phyloP scores from a whole-genome alignment of 2,888 invertebrate genomes.

The Yponomeuta sedellus region DNA sequence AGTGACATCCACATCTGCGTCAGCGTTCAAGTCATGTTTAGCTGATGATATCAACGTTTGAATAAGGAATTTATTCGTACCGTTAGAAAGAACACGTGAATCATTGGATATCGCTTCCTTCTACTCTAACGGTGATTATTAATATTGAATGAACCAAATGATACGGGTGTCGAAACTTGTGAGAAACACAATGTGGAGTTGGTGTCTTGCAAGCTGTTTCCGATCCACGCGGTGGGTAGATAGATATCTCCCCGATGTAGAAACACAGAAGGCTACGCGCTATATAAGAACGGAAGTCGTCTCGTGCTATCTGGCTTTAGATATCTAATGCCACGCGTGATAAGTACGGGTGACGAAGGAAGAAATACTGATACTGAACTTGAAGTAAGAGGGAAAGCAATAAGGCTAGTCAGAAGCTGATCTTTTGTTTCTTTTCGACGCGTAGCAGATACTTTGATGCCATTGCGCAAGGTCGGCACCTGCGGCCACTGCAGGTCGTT shows the following conservation, averaged over 20 bases:
- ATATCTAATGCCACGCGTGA: no score
- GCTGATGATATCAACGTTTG: not conserved
- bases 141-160: not conserved
- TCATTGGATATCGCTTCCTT: not conserved
- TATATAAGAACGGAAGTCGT: no score
- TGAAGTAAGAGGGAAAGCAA: no score
- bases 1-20: not conserved
- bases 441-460: constrained; percentile 37
- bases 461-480: constrained; percentile 72
- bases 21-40: not conserved
- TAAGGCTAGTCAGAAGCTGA: not conserved
- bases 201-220: constrained; percentile 62
- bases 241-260: constrained; percentile 22
- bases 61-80: not conserved
- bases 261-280: not conserved
- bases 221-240: constrained; percentile 55
- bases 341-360: no score
- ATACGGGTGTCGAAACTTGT: constrained; percentile 40
- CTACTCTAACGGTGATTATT: not conserved
- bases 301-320: no score
- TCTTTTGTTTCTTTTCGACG: not conserved
- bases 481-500: constrained; percentile 46
- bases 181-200: constrained; percentile 29
- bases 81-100: not conserved
- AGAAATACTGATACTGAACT: no score